Conservation (phyloP, 2,113 vertebrate genomes). For the Melanerpes aurifrons region DNA sequence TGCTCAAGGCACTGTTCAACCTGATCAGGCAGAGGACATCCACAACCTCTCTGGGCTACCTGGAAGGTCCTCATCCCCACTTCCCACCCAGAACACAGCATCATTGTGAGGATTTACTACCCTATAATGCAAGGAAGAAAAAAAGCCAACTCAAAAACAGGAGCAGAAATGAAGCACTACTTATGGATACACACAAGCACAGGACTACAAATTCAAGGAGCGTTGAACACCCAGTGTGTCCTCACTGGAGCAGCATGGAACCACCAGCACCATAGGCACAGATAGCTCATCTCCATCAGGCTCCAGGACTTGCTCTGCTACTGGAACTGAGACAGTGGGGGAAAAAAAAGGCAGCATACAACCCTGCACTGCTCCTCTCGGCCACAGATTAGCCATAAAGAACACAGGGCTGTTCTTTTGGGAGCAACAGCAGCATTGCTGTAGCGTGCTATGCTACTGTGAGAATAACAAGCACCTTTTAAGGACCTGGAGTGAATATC, state of each 20-base stretch:
- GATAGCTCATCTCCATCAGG: not conserved
- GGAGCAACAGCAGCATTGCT: fast-evolving
- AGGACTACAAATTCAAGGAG: not conserved
- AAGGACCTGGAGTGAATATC: not conserved
- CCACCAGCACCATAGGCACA: not conserved
- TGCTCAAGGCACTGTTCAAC: no score
- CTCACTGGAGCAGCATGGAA: not conserved
- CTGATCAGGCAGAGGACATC: not conserved
- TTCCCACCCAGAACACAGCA: not conserved
- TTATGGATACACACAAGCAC: not conserved
- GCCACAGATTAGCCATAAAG: not conserved
- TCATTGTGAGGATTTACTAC: not conserved
- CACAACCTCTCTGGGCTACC: not conserved
- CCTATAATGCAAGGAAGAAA: not conserved
- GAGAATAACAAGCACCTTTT: not conserved
- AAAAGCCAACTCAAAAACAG: no score
- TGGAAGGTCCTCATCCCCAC: not conserved
- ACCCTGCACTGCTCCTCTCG: not conserved
- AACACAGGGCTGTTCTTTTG: fast-evolving
- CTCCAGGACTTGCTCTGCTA: not conserved
- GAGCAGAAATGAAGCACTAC: not conserved
- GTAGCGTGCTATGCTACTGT: fast-evolving
- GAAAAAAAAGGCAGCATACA: not conserved
- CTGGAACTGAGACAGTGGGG: not conserved
- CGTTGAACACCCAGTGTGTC: fast-evolving